These are phyloP conservation scores for Paraplagusia blochii DNA, from an alignment of 2,113 vertebrate species.

Conservation along the genomic window DNA sequence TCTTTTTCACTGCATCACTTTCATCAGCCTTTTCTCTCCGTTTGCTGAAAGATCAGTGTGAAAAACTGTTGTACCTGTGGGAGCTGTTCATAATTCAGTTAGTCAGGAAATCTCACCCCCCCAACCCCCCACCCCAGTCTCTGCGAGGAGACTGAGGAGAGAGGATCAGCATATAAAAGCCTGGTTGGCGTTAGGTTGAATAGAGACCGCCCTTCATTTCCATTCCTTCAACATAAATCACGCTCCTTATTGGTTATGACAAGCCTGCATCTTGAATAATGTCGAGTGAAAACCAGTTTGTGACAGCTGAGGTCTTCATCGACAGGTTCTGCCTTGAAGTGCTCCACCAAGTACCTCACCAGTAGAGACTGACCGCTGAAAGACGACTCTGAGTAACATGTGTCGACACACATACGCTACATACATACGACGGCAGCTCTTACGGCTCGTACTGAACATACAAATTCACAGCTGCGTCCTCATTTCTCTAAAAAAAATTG, in stretches of 20 bases:
- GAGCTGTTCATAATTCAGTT: conserved; percentile 30
- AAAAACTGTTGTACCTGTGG: conserved; percentile 17
- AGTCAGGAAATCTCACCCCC: conserved; percentile 51
- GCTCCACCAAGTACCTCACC: conserved; percentile 4
- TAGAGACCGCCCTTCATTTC: conserved; percentile 13
- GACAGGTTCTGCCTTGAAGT: background rate
- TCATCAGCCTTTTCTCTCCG: background rate
- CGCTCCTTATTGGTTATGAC: conserved; percentile 20
- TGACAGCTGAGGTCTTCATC: conserved; percentile 7
- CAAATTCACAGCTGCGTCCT: conserved; percentile 50
- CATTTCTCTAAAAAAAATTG: conserved; percentile 47
- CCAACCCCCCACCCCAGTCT: too few species aligned
- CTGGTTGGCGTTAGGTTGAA: too few species aligned
- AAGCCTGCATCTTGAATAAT: background rate
- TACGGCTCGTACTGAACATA: conserved; percentile 27
- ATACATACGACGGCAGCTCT: background rate
- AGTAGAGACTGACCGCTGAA: background rate
- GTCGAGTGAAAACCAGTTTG: background rate
- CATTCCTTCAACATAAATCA: conserved; percentile 20
- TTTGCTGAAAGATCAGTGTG: background rate
- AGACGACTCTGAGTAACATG: background rate
- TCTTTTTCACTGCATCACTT: too few species aligned
- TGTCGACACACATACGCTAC: background rate
- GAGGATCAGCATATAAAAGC: too few species aligned
- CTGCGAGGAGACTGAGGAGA: conserved; percentile 9